Base-by-base conservation (phyloP, 2,797 vertebrate species). In the Knipowitschia caucasica region DNA sequence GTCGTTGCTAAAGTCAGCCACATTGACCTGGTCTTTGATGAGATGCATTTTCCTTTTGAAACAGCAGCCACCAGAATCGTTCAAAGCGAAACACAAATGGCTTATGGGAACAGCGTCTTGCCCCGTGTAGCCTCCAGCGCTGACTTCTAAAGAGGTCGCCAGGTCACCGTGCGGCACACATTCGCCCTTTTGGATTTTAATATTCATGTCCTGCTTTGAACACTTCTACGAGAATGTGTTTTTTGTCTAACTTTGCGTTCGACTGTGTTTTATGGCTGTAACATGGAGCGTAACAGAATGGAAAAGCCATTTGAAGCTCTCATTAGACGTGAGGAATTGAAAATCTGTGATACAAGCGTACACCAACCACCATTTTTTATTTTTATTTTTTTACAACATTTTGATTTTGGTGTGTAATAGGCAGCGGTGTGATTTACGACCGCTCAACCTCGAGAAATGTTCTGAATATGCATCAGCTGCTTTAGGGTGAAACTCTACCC, bases 361-460 rank as follows among this genome's bases (percentile, higher is more conserved):
- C 25, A 45, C 47, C 8, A 1, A 58, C 75, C 77, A 59, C 77
- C 66, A 70, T 61, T 68, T 43, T 30, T 1, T 30, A 7, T 2
- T 3, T 5, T 30, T 30, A 2, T 29, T 29, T 29, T 5, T 73
- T 71, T 73, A 62, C 56, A 50, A 47, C 59, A 35, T 66, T 78
- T 64, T 56, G 75, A 59, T 64, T 59, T 69, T 17, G 47, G 8
- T n/a, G 46, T 76, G 59, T 51, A 64, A 61, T 71, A 31, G 63
- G 52, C 30, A 60, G 51, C 50, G 4, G 49, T 18, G 39, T 61
- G 61, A 74, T 82, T 80, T 82, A 75, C 59, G 59, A 69, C 4
- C 18, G 33, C 24, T 43, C 62, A 60, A 74, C 72, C 65, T 71
- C 46, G 50, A 55, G 54, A 36, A 56, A 64, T 60, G 56, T 34